Evolutionary conservation across 2,888 invertebrate genomes (phyloP).

Genomic region (Nomada ferruginata): DNA sequence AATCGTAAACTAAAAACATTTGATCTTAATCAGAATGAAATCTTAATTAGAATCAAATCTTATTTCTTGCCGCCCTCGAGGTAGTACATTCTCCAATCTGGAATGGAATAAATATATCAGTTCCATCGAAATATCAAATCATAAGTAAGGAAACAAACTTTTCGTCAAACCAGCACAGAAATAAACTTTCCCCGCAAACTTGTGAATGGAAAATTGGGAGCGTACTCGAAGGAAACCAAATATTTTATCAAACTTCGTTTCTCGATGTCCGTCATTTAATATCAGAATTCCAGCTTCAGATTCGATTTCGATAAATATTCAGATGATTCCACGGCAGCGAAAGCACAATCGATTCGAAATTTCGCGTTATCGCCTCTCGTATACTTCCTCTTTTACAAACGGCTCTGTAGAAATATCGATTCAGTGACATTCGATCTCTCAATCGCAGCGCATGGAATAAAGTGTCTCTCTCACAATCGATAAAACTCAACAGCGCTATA

Average conservation of each 20-base stretch:
- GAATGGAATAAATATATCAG: too few relatives aligned
- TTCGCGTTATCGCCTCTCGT: slow-evolving; percentile 1
- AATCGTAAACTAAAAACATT: too few relatives aligned
- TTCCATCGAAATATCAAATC: not conserved
- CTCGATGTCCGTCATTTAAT: slow-evolving; percentile 20
- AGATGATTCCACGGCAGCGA: slow-evolving; percentile 35
- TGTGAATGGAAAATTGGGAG: slow-evolving; percentile 18
- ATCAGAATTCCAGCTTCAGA: slow-evolving; percentile 30
- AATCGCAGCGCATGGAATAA: slow-evolving; percentile 53
- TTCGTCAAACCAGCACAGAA: not conserved
- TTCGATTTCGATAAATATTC: slow-evolving; percentile 37
- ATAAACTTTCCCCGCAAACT: not conserved
- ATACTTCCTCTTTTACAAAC: slow-evolving; percentile 55
- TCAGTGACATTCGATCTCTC: slow-evolving; percentile 41
- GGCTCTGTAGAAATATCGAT: slow-evolving; percentile 72
- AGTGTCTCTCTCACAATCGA: slow-evolving; percentile 62
- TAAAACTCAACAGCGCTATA: slow-evolving; percentile 70
- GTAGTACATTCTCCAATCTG: too few relatives aligned
- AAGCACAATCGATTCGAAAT: slow-evolving; percentile 53
- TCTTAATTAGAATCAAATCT: too few relatives aligned
- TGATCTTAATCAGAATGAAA: too few relatives aligned
- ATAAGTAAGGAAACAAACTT: not conserved
- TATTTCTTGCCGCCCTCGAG: too few relatives aligned
- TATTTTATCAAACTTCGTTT: slow-evolving; percentile 1
- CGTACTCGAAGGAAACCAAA: not conserved